phyloP scores from a whole-genome alignment of 2,888 invertebrate genomes.

The Ectemnius cavifrons region DNA sequence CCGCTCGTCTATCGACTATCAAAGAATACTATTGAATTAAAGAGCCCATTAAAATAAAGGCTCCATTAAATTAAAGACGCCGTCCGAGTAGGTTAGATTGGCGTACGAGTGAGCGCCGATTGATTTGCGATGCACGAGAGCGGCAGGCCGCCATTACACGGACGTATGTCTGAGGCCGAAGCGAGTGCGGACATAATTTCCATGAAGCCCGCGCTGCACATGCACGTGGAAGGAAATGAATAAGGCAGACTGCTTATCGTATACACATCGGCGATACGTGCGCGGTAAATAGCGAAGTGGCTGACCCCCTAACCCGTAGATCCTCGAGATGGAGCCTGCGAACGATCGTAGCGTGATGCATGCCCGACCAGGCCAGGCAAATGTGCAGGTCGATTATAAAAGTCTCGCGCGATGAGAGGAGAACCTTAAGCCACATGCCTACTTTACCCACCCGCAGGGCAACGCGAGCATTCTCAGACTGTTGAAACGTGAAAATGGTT shows the following conservation, averaged over 20 bases:
- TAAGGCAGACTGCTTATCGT: slow-evolving; percentile 28
- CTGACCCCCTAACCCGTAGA: slow-evolving; percentile 41
- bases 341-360: slow-evolving; percentile 20
- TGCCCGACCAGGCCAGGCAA: background rate
- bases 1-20: no score
- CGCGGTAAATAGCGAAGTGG: slow-evolving; percentile 40
- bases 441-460: no score
- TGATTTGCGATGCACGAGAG: no score
- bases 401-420: no score
- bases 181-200: no score
- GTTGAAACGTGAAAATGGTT: background rate
- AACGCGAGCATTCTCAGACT: background rate
- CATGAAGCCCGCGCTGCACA: no score
- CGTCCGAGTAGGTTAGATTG: background rate
- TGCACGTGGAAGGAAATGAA: slow-evolving; percentile 12
- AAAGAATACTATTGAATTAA: no score
- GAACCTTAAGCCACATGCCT: no score
- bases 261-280: slow-evolving; percentile 21
- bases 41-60: slow-evolving; percentile 4
- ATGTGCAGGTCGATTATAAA: no score
- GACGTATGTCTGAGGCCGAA: no score
- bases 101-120: no score
- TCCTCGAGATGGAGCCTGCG: slow-evolving; percentile 29
- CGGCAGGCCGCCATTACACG: no score
- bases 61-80: background rate